Percentiles rank a stretch among this genome's conserved stretches.
Evolutionary conservation across 2,888 invertebrate genomes (phyloP).

Genomic region (Empis stercorea): DNA sequence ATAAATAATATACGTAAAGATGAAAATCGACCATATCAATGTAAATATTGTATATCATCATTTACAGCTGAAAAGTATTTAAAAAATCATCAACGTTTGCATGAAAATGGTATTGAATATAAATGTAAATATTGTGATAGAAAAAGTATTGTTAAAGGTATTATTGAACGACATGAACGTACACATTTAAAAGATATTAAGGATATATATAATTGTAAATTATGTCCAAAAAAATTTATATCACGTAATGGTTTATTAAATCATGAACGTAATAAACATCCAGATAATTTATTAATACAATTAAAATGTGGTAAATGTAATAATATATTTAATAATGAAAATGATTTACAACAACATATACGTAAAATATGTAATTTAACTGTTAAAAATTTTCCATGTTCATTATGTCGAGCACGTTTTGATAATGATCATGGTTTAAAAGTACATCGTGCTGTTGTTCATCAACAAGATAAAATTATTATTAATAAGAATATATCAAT

Average conservation of each 20-base stretch:
- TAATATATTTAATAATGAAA: neutral
- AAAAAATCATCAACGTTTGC: constrained; percentile 1
- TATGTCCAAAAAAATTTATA: neutral
- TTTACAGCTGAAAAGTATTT: constrained; percentile 1
- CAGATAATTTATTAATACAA: neutral
- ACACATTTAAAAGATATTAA: constrained; percentile 1
- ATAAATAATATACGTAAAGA: neutral
- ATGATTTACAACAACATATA: constrained; percentile 1
- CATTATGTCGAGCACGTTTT: neutral
- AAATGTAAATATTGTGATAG: neutral
- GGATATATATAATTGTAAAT: neutral
- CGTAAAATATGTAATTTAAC: neutral
- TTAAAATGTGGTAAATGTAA: neutral
- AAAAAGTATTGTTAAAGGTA: neutral
- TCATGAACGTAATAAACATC: neutral
- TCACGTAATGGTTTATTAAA: neutral
- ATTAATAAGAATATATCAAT: neutral
- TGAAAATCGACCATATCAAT: neutral
- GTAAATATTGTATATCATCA: neutral
- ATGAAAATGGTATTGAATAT: neutral
- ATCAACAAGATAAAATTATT: neutral
- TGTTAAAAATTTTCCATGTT: neutral
- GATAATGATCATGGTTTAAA: neutral
- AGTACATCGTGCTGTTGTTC: neutral
- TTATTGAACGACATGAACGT: neutral